phyloP scores from a whole-genome alignment of 2,113 vertebrate species.

The Apodemus speciosus region DNA sequence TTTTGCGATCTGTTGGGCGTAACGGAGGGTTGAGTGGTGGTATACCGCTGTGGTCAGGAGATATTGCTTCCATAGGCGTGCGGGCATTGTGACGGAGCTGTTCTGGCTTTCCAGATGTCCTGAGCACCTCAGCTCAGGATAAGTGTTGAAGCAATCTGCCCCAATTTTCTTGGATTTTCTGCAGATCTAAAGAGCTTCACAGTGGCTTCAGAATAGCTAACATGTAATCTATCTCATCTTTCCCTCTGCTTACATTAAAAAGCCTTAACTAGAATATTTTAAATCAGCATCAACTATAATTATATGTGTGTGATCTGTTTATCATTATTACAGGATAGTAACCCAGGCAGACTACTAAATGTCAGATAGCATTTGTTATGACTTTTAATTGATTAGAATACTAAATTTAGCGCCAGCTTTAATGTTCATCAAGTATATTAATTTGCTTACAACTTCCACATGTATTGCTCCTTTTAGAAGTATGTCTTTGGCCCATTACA shows the following conservation, averaged over 20 bases:
- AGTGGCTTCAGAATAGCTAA: neutral
- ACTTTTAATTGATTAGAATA: neutral
- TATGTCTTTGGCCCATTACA: neutral
- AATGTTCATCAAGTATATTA: neutral
- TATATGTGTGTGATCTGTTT: neutral
- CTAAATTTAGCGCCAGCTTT: slow-evolving; percentile 1
- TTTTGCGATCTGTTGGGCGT: slow-evolving; percentile 1
- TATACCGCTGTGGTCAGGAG: neutral
- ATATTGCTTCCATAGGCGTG: accelerated
- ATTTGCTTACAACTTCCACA: neutral
- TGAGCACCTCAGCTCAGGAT: accelerated
- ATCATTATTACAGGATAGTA: neutral
- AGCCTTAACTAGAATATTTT: neutral
- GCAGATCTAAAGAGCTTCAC: neutral
- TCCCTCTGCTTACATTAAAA: neutral
- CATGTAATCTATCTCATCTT: neutral
- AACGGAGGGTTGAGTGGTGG: neutral
- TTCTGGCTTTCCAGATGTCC: neutral
- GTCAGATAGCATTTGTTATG: slow-evolving; percentile 31
- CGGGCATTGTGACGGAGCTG: neutral
- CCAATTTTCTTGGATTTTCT: neutral
- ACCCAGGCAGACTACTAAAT: neutral
- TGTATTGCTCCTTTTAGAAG: neutral
- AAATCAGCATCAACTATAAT: neutral
- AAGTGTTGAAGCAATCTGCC: neutral